phyloP scores from a whole-genome alignment of 2,113 vertebrate species.

The Ibidorhyncha struthersii region DNA sequence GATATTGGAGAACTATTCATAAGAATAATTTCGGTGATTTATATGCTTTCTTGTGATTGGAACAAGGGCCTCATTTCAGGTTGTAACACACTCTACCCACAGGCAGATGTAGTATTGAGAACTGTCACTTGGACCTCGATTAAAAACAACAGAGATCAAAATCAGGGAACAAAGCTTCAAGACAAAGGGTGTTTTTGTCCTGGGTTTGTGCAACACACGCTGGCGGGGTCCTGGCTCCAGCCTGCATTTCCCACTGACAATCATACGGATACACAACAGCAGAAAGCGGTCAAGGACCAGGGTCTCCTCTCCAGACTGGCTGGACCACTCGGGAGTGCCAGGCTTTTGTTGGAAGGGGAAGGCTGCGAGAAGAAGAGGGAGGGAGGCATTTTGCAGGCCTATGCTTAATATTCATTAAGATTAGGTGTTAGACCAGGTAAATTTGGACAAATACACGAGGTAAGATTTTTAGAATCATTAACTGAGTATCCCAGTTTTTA shows the following conservation, averaged over 20 bases:
- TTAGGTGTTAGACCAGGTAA: neutral
- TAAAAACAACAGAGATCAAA: neutral
- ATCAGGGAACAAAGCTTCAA: neutral
- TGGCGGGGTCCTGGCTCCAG: neutral
- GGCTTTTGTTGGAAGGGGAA: neutral
- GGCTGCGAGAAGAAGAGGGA: neutral
- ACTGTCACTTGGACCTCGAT: neutral
- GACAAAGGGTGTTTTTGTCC: neutral
- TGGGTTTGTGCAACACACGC: fast-evolving
- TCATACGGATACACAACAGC: fast-evolving
- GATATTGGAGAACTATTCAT: neutral
- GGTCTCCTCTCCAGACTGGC: neutral
- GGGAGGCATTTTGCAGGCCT: neutral
- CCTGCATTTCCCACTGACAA: neutral
- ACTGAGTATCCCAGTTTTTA: neutral
- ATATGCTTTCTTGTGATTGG: neutral
- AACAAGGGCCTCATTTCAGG: neutral
- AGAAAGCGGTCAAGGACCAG: neutral
- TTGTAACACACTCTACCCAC: neutral
- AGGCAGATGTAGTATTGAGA: neutral
- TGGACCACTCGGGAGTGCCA: fast-evolving
- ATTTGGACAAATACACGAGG: neutral
- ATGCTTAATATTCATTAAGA: neutral
- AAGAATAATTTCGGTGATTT: neutral
- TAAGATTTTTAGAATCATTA: neutral